A percentile compares a stretch with the other conserved stretches of the same genome.
Evolutionary conservation across 2,888 invertebrate species (phyloP).

Genomic region (Apamea monoglypha): DNA sequence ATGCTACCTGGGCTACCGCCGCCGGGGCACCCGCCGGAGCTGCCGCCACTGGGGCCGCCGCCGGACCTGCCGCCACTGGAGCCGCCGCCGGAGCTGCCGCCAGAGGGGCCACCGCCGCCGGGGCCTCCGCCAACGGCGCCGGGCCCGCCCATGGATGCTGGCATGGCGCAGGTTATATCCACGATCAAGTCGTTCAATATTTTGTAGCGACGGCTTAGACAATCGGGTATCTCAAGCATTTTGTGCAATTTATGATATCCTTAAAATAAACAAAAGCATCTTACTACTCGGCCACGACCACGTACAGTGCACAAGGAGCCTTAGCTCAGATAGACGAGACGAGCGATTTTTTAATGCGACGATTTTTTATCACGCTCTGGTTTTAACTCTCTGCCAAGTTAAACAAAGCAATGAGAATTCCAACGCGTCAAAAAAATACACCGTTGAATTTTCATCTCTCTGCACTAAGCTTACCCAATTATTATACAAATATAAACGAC

Average conservation of each 20-base stretch:
- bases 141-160: background rate
- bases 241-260: constrained; percentile 3
- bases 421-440: background rate
- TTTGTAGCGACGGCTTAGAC: constrained; percentile 78
- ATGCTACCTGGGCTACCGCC: background rate
- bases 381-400: background rate
- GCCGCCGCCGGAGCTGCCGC: background rate
- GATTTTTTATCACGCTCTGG: background rate
- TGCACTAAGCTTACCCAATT: background rate
- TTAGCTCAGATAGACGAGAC: no score
- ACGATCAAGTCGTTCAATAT: constrained; percentile 78
- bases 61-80: background rate
- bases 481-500: no score
- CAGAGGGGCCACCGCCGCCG: background rate
- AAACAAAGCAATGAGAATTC: background rate
- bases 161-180: constrained; percentile 68
- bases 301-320: background rate
- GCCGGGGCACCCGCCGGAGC: no score
- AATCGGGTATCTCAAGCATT: constrained; percentile 81
- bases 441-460: background rate
- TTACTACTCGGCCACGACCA: background rate
- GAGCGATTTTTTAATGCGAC: background rate
- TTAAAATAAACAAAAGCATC: constrained; percentile 16
- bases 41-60: constrained; percentile 3
- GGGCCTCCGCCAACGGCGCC: background rate